These are phyloP conservation scores for Echeneis naucrates DNA, from an alignment of 2,797 vertebrate species.

Conservation along the genomic window DNA sequence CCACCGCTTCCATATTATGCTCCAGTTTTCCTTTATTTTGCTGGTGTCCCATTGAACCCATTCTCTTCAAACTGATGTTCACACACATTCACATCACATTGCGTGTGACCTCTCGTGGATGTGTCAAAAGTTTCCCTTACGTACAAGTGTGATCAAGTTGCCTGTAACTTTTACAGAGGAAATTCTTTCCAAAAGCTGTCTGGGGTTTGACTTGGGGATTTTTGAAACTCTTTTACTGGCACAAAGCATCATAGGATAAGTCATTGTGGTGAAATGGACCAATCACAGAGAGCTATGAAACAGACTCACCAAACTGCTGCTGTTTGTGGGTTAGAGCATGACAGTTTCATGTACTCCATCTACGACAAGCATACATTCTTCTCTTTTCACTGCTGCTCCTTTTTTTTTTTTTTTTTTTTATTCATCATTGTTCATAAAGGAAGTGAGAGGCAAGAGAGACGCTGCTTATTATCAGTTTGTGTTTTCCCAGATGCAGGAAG, in stretches of 20 bases:
- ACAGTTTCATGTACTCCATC: too few relatives aligned
- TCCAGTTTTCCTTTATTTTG: conserved; percentile 61
- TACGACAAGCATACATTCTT: too few relatives aligned
- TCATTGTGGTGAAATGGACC: conserved; percentile 57
- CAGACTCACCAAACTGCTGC: conserved; percentile 38
- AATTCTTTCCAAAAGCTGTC: conserved; percentile 63
- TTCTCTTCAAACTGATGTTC: conserved; percentile 19
- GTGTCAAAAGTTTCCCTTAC: conserved; percentile 54
- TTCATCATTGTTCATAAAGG: conserved; percentile 25
- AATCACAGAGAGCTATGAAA: conserved; percentile 39
- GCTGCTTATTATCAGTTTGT: conserved; percentile 36
- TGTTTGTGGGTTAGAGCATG: conserved; percentile 37
- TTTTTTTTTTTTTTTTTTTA: neutral
- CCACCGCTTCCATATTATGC: conserved; percentile 60
- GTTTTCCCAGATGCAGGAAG: conserved; percentile 29
- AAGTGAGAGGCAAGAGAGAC: conserved; percentile 17
- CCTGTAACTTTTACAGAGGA: conserved; percentile 59
- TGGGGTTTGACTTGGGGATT: conserved; percentile 56
- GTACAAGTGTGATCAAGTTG: conserved; percentile 51
- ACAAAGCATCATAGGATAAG: conserved; percentile 54
- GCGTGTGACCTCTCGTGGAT: conserved; percentile 42
- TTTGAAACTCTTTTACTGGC: conserved; percentile 53
- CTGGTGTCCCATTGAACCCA: conserved; percentile 49
- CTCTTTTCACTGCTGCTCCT: neutral
- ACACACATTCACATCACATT: conserved; percentile 39